phyloP scores from a whole-genome alignment of 2,113 vertebrate species.

The Cairina moschata region DNA sequence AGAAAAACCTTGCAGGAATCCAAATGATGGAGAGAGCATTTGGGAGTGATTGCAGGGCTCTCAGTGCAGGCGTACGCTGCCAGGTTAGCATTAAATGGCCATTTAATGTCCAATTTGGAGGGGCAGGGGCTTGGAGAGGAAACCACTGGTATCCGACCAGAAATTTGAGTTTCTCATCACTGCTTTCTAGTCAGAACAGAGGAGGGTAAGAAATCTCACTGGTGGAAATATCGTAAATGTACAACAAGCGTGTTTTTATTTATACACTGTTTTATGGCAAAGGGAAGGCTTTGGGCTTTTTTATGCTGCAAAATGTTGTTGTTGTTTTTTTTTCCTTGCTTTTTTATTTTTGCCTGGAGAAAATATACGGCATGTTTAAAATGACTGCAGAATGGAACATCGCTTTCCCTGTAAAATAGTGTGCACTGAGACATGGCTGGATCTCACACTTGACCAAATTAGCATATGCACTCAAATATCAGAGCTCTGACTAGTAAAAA shows the following conservation, averaged over 20 bases:
- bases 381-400: neutral
- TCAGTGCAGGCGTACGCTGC: neutral
- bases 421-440: slow-evolving; percentile 22
- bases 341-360: neutral
- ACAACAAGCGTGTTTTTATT: neutral
- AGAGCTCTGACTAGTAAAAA: slow-evolving; percentile 61
- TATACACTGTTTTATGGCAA: neutral
- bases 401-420: slow-evolving; percentile 11
- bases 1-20: slow-evolving; percentile 50
- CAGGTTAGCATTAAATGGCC: neutral
- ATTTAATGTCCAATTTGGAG: neutral
- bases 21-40: slow-evolving; percentile 8
- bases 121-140: neutral
- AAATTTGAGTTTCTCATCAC: neutral
- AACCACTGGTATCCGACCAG: neutral
- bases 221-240: neutral
- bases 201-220: neutral
- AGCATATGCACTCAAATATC: slow-evolving; percentile 46
- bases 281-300: slow-evolving; percentile 33
- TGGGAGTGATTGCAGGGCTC: slow-evolving; percentile 31
- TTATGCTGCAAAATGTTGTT: slow-evolving; percentile 22
- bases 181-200: neutral
- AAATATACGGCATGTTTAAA: neutral
- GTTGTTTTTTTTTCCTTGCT: neutral
- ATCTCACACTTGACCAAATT: slow-evolving; percentile 63